These are phyloP conservation scores for Lasioglossum morio DNA, from an alignment of 2,888 invertebrate species.

Conservation along the genomic window DNA sequence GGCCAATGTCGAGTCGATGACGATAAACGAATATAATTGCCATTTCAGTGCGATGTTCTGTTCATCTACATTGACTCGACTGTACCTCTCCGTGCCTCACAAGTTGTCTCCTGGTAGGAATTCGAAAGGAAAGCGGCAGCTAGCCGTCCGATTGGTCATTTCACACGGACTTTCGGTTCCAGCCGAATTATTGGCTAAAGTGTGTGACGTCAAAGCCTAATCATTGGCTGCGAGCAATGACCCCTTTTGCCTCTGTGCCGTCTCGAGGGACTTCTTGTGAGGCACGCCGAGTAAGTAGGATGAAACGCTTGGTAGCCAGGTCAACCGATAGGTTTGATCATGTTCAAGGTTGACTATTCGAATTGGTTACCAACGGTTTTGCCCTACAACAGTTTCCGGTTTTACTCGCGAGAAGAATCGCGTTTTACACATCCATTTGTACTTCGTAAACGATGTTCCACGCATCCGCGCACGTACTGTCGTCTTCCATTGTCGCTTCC, in stretches of 20 bases:
- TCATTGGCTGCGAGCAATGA: too few species aligned
- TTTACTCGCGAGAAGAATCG: background rate
- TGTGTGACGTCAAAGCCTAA: too few species aligned
- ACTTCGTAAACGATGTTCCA: slow-evolving; percentile 24
- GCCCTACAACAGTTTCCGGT: background rate
- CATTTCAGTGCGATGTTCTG: background rate
- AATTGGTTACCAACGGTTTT: background rate
- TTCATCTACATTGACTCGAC: background rate
- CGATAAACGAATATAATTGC: background rate
- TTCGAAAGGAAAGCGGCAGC: too few species aligned
- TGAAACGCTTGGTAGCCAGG: background rate
- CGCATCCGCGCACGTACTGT: slow-evolving; percentile 30
- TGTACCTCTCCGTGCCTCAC: too few species aligned
- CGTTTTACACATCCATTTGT: background rate
- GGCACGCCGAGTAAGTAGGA: background rate
- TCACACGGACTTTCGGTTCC: too few species aligned
- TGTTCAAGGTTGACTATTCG: background rate
- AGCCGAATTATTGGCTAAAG: too few species aligned
- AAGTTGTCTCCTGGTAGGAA: too few species aligned
- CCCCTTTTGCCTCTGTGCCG: too few species aligned
- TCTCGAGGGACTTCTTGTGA: too few species aligned
- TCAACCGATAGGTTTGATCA: background rate
- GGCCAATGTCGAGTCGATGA: background rate
- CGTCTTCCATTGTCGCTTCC: slow-evolving; percentile 56
- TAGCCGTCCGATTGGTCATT: too few species aligned